Base-by-base conservation (phyloP, 2,797 vertebrate species). In the Schizopygopsis malacanthus region DNA sequence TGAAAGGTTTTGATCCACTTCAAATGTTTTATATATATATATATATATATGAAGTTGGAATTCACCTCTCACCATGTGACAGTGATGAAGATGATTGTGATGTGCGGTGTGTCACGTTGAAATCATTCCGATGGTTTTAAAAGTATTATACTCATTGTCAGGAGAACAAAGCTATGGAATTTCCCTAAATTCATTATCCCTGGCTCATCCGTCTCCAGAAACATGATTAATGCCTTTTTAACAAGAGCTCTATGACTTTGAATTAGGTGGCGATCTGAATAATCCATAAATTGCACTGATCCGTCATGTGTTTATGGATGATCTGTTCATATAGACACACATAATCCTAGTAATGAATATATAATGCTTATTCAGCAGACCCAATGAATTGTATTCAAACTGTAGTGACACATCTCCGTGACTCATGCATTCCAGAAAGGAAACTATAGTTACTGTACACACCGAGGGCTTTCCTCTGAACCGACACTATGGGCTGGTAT, bases 381-480 rank as follows among this genome's bases (percentile, higher is more conserved):
- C 59, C 37, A 65, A 80, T 47, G n/a, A 85, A 37, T 85, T 83
- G 56, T 85, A 78, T 59, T 69, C 6, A 20, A 72, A 83, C 28
- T 50, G 12, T 47, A 76, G 79, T 67, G 65, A 72, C 76, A 25
- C 75, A 77, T 73, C 41, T 18, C 9, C 6, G 63, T 85, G 83
- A 88, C 63, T 89, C 88, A 89, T 65, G 6, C 16, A 20, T 72
- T 81, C 78, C 69, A 43, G 18, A 81, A 78, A 69, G 87, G 77
- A 87, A 88, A 84, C 39, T 22, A 86, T 70, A 28, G 63, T 78
- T 78, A 78, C 72, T 69, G 70, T 76, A 81, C 76, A 47, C 10
- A 25, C 22, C n/a, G 41, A 84, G 83, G 73, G 39, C 50, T 20
- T 85, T 85, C 45, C 81, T n/a, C n/a, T 59, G 4, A 37, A 81